phyloP scores from a whole-genome alignment of 2,797 vertebrate genomes.

The Arctocebus calabarensis region DNA sequence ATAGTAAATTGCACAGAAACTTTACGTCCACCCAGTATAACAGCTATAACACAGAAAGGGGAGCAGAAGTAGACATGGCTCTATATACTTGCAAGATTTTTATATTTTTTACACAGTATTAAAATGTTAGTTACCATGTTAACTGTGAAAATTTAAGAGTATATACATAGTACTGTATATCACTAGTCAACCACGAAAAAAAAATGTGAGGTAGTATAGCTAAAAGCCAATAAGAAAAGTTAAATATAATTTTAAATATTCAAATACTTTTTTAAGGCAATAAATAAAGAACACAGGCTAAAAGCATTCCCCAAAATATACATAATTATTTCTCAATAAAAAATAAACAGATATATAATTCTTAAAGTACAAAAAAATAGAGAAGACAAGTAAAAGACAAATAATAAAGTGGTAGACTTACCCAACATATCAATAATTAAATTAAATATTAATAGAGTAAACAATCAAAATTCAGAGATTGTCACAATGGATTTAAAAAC shows the following conservation, averaged over 20 bases:
- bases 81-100: background rate
- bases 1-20: too few relatives aligned
- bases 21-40: background rate
- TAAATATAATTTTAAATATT: constrained; percentile 23
- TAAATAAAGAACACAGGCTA: background rate
- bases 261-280: constrained; percentile 56
- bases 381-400: background rate
- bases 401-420: background rate
- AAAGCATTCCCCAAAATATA: background rate
- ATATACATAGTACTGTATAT: background rate
- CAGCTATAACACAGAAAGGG: background rate
- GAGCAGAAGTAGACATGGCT: background rate
- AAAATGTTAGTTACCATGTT: background rate
- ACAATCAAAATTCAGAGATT: background rate
- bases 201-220: background rate
- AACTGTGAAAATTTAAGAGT: background rate
- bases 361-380: background rate
- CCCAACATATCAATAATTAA: background rate
- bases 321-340: background rate
- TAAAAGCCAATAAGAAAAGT: constrained; percentile 6
- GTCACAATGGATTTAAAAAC: background rate
- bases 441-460: background rate
- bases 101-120: background rate
- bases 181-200: background rate
- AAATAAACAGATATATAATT: background rate